Evolutionary conservation across 2,797 vertebrate species (phyloP).

Genomic region (Toxotes lorentzi): DNA sequence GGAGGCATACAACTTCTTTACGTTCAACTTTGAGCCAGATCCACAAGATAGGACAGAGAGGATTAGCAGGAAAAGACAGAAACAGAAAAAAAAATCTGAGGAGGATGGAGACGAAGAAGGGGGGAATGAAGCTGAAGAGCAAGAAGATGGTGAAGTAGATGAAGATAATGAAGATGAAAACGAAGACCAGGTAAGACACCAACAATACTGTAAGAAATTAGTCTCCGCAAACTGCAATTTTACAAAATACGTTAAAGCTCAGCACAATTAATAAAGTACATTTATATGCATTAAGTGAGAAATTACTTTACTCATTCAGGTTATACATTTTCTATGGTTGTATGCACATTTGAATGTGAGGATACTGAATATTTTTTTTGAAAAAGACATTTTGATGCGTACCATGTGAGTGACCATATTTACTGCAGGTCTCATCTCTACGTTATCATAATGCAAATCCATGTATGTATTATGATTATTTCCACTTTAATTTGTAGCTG

Average conservation of each 20-base stretch:
- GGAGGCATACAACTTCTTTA: constrained; percentile 95
- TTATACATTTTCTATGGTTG: background rate
- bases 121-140: constrained; percentile 70
- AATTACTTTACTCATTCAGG: no score
- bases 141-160: constrained; percentile 65
- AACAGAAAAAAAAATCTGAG: constrained; percentile 44
- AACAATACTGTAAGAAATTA: background rate
- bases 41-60: constrained; percentile 73
- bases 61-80: constrained; percentile 57
- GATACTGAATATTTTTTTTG: background rate
- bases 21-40: constrained; percentile 91
- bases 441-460: background rate
- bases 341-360: no score
- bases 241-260: background rate
- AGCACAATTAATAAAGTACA: background rate
- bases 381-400: background rate
- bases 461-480: background rate
- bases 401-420: background rate
- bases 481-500: background rate
- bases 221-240: background rate
- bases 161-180: constrained; percentile 79
- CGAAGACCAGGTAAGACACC: constrained; percentile 73
- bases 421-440: background rate
- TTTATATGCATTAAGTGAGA: background rate
- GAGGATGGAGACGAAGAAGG: constrained; percentile 69